A percentile compares a stretch with the other conserved stretches of the same genome.
These are phyloP conservation scores for Linepithema humile DNA, from an alignment of 1,140 invertebrate genomes.

Conservation along the genomic window DNA sequence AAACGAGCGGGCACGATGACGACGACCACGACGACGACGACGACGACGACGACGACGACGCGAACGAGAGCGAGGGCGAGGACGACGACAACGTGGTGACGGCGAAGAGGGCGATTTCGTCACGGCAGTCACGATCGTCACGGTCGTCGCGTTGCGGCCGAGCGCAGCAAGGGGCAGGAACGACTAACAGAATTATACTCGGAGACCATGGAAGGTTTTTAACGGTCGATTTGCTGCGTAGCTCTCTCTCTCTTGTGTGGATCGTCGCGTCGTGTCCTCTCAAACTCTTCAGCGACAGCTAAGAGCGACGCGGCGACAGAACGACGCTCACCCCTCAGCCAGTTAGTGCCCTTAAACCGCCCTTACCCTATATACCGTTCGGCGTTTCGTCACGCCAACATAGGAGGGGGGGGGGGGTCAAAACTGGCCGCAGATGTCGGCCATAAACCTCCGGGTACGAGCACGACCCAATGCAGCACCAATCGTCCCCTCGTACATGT, in stretches of 20 bases:
- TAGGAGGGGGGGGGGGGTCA: no score
- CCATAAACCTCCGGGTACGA: slow-evolving; percentile 74
- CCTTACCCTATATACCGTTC: slow-evolving; percentile 69
- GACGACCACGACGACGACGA: not conserved
- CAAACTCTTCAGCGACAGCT: slow-evolving; percentile 35
- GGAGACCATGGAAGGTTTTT: slow-evolving; percentile 78
- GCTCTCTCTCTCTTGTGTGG: slow-evolving; percentile 30
- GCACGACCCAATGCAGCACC: slow-evolving; percentile 53
- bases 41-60: slow-evolving; percentile 8
- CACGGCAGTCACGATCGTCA: slow-evolving; percentile 62
- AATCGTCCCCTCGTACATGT: slow-evolving; percentile 11
- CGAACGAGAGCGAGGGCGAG: not conserved
- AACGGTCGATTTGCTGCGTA: slow-evolving; percentile 82
- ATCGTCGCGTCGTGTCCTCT: slow-evolving; percentile 29
- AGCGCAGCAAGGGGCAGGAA: slow-evolving; percentile 31
- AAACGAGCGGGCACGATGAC: not conserved
- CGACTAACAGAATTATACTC: slow-evolving; percentile 82
- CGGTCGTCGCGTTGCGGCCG: slow-evolving; percentile 57
- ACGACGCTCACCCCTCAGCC: slow-evolving; percentile 67
- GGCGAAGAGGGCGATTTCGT: slow-evolving; percentile 65
- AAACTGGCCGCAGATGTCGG: slow-evolving; percentile 83
- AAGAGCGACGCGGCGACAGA: slow-evolving; percentile 38
- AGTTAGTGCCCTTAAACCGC: slow-evolving; percentile 74
- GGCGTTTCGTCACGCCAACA: slow-evolving; percentile 80
- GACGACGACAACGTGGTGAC: slow-evolving; percentile 29